Evolutionary conservation across 2,888 invertebrate genomes (phyloP).

Genomic region (Drymonia ruficornis): DNA sequence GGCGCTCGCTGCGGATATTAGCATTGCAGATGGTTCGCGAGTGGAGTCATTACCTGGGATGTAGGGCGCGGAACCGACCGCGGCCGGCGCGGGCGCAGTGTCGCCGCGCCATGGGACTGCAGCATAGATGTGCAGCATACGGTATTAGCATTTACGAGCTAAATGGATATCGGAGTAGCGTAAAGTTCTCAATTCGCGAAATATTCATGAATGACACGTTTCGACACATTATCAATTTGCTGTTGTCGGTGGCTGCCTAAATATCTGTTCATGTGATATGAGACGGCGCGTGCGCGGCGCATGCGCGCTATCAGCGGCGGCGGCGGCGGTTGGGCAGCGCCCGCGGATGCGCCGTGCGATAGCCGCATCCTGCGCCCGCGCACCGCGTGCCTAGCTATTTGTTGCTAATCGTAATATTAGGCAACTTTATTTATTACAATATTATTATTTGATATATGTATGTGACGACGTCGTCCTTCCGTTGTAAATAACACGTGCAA

Average conservation of each 20-base stretch:
- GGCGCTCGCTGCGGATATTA: not conserved
- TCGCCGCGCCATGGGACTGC: too few relatives aligned
- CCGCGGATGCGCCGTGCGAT: constrained; percentile 11
- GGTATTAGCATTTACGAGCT: too few relatives aligned
- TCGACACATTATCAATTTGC: not conserved
- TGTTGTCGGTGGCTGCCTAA: not conserved
- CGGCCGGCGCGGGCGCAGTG: too few relatives aligned
- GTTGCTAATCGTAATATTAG: not conserved
- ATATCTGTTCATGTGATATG: not conserved
- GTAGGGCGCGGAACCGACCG: not conserved
- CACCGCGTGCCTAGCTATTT: constrained; percentile 1
- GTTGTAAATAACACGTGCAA: too few relatives aligned
- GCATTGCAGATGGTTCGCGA: not conserved
- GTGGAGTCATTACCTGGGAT: not conserved
- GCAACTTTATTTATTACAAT: not conserved
- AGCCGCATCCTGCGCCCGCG: constrained; percentile 15
- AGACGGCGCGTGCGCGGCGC: constrained; percentile 7
- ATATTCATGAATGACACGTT: too few relatives aligned
- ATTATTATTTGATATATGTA: not conserved
- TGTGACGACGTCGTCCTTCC: too few relatives aligned
- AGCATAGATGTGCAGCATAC: too few relatives aligned
- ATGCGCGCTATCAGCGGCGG: constrained; percentile 6
- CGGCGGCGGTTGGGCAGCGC: not conserved
- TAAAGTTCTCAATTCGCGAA: too few relatives aligned
- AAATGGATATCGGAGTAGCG: too few relatives aligned